Evolutionary conservation across 2,113 vertebrate genomes (phyloP).

Genomic region (Coreoperca whiteheadi): DNA sequence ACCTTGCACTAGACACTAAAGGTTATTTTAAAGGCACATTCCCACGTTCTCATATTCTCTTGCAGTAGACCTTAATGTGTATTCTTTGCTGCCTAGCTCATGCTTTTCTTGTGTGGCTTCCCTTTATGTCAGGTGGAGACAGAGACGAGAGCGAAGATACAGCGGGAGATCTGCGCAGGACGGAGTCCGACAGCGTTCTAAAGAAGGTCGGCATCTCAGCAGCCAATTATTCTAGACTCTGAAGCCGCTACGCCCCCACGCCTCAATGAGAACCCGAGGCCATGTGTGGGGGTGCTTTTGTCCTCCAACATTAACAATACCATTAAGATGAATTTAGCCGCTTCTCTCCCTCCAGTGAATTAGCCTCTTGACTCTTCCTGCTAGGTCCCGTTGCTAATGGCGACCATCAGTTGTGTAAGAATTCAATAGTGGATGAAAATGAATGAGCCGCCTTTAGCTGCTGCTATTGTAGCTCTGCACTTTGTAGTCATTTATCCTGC

Average conservation of each 20-base stretch:
- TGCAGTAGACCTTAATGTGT: background rate
- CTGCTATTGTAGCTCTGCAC: constrained; percentile 14
- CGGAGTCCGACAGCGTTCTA: constrained; percentile 94
- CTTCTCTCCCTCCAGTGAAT: constrained; percentile 56
- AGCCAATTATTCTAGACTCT: constrained; percentile 36
- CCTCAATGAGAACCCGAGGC: constrained; percentile 42
- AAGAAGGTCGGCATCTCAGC: constrained; percentile 89
- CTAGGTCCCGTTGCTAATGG: constrained; percentile 61
- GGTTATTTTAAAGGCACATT: background rate
- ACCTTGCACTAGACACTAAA: background rate
- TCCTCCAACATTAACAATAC: constrained; percentile 61
- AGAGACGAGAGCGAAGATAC: constrained; percentile 91
- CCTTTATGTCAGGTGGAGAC: constrained; percentile 86
- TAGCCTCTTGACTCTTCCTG: constrained; percentile 66
- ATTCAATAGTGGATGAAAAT: constrained; percentile 55
- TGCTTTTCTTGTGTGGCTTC: constrained; percentile 4
- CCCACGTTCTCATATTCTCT: background rate
- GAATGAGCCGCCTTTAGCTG: constrained; percentile 31
- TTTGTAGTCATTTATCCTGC: constrained; percentile 24
- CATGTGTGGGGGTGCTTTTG: constrained; percentile 51
- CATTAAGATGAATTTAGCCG: constrained; percentile 63
- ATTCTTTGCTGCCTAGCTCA: background rate
- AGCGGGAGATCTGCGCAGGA: constrained; percentile 92
- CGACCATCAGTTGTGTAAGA: constrained; percentile 47
- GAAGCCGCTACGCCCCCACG: background rate